Base-by-base conservation (phyloP, 2,888 invertebrate species). In the Dasysyrphus tricinctus region DNA sequence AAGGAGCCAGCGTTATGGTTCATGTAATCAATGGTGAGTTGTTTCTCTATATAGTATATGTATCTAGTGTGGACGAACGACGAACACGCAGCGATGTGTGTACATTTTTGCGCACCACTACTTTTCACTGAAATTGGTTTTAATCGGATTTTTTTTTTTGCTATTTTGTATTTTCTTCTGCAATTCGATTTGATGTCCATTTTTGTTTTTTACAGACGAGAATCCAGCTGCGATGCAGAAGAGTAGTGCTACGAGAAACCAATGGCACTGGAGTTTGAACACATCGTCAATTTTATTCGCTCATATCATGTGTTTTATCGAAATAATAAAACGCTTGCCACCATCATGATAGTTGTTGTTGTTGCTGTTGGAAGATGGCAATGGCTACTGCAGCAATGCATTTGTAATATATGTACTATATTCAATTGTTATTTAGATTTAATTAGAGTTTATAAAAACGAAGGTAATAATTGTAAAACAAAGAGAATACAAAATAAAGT, bases 1-100 rank as follows among this genome's bases (percentile, higher is more conserved):
- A 96, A 89, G 95, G 96, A 42, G 96, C 97, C 88, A 96, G 96
- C 89, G 97, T 97, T 89, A 96, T 96, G 92, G 97, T 97, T 88
- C 97, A 97, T 93, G 96, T 97, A 91, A 97, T 97, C 92, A 97
- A 97, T 93, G 97, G 97, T 97, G 93, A 94, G 93, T 88, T 42
- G n/a, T 42, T 3, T 70, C 37, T 19, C n/a, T n/a, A n/a, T n/a
- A n/a, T n/a, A n/a, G n/a, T n/a, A n/a, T n/a, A 34, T 59, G 3
- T 24, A 1, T 24, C 24, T 24, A 24, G 24, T 59, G 63, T 19
- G 7, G 19, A 8, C 19, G n/a, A 24, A 24, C 1, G 51, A 0
- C 0, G 7, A 12, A 37, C 5, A 65, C 49, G 54, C 87, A 73
- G 32, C n/a, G 42, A 42, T 19, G 56, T 69, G 75, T 74, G 67